Percentiles rank a stretch among this genome's conserved stretches.
phyloP scores from a whole-genome alignment of 2,113 vertebrate genomes.

The Oreochromis niloticus region DNA sequence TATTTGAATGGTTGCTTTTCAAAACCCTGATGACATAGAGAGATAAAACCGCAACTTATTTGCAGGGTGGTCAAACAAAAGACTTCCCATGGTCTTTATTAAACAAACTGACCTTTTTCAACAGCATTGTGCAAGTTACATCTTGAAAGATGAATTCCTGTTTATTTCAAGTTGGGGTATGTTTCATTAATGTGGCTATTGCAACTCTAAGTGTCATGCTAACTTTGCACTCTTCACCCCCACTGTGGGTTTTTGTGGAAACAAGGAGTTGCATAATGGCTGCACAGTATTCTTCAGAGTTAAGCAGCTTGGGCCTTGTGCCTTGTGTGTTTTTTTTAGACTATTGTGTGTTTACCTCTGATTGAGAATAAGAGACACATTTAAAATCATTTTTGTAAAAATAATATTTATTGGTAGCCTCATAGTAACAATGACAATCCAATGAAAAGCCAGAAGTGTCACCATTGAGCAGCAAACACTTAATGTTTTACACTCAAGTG shows the following conservation, averaged over 20 bases:
- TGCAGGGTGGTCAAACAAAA: neutral
- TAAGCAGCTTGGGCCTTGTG: neutral
- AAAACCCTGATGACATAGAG: neutral
- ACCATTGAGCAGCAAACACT: neutral
- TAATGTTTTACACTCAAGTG: neutral
- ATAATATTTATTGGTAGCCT: neutral
- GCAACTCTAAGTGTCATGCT: neutral
- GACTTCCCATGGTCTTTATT: neutral
- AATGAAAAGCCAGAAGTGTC: neutral
- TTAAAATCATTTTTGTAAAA: neutral
- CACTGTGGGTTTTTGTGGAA: neutral
- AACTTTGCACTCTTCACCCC: neutral
- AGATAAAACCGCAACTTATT: constrained; percentile 5
- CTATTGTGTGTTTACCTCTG: neutral
- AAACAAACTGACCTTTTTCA: neutral
- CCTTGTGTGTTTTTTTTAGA: neutral
- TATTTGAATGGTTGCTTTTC: constrained; percentile 29
- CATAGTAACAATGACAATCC: neutral
- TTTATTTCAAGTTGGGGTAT: neutral
- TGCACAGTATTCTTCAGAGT: neutral
- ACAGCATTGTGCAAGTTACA: neutral
- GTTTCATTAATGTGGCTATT: neutral
- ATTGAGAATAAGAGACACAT: neutral
- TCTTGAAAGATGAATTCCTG: neutral
- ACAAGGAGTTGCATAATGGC: neutral